phyloP scores from a whole-genome alignment of 2,888 invertebrate species.

The Cryptus viduatorius region DNA sequence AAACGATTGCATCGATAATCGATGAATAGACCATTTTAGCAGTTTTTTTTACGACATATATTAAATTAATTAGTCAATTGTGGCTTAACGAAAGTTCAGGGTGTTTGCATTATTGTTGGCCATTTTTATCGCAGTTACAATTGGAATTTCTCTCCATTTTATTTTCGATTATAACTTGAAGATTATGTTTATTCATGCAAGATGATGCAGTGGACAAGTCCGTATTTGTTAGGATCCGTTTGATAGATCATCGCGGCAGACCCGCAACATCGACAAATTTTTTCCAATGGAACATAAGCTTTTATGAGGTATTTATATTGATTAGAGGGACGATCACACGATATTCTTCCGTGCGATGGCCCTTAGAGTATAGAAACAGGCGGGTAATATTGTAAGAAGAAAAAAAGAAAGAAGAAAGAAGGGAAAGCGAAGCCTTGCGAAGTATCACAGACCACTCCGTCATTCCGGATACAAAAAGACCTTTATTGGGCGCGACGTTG shows the following conservation, averaged over 20 bases:
- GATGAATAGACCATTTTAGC: too few relatives aligned
- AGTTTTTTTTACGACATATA: too few relatives aligned
- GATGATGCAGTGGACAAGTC: not conserved
- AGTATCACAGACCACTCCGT: constrained; percentile 75
- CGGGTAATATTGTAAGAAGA: not conserved
- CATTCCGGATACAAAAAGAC: constrained; percentile 80
- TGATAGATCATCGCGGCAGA: constrained; percentile 12
- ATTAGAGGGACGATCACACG: constrained; percentile 34
- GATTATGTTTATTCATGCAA: not conserved
- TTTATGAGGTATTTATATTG: constrained; percentile 20
- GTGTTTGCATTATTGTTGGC: too few relatives aligned
- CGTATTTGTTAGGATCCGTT: not conserved
- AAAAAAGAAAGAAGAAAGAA: constrained; percentile 4
- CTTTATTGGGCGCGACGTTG: constrained; percentile 80
- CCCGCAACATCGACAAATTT: constrained; percentile 11
- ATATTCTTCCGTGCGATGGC: not conserved
- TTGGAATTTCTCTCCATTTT: too few relatives aligned
- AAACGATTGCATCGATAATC: too few relatives aligned
- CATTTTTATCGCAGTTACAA: too few relatives aligned
- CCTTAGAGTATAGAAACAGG: constrained; percentile 32
- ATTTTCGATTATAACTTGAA: too few relatives aligned
- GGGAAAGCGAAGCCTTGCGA: constrained; percentile 19
- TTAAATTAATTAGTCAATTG: too few relatives aligned
- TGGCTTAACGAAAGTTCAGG: too few relatives aligned
- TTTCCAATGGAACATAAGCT: constrained; percentile 1